Evolutionary conservation across 2,888 invertebrate genomes (phyloP).

Genomic region (Hydriomena furcata): DNA sequence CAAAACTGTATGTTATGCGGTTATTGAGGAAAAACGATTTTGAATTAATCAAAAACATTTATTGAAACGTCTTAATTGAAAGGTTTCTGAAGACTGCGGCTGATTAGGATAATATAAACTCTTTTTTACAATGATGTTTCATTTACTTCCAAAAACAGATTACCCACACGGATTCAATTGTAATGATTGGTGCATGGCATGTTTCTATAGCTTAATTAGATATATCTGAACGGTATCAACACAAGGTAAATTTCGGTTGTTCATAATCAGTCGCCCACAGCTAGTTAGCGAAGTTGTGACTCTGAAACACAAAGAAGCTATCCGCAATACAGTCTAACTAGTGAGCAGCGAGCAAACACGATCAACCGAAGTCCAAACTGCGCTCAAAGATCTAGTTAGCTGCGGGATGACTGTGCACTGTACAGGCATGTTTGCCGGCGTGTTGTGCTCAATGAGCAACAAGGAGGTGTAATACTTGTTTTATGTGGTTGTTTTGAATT

Average conservation of each 20-base stretch:
- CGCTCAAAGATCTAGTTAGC: conserved; percentile 79
- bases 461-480: conserved; percentile 42
- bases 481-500: conserved; percentile 41
- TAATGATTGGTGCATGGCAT: background rate
- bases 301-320: conserved; percentile 76
- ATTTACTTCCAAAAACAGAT: too few relatives aligned
- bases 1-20: too few relatives aligned
- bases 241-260: conserved; percentile 39
- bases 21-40: too few relatives aligned
- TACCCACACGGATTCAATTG: background rate
- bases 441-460: conserved; percentile 46
- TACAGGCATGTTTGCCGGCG: conserved; percentile 54
- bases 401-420: conserved; percentile 62
- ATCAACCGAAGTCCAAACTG: conserved; percentile 75
- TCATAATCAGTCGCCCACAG: conserved; percentile 60
- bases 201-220: conserved; percentile 16
- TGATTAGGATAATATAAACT: too few relatives aligned
- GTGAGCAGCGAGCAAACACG: conserved; percentile 68
- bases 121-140: too few relatives aligned
- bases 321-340: conserved; percentile 74
- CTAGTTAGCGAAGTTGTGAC: conserved; percentile 75
- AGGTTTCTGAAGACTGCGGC: too few relatives aligned
- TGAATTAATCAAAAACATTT: too few relatives aligned
- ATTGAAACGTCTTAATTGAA: too few relatives aligned
- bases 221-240: conserved; percentile 23